Evolutionary conservation across 1,140 invertebrate species (phyloP), one percentile per base, ranked within the genome.

Genomic region (Diachasmimorpha longicaudata): DNA sequence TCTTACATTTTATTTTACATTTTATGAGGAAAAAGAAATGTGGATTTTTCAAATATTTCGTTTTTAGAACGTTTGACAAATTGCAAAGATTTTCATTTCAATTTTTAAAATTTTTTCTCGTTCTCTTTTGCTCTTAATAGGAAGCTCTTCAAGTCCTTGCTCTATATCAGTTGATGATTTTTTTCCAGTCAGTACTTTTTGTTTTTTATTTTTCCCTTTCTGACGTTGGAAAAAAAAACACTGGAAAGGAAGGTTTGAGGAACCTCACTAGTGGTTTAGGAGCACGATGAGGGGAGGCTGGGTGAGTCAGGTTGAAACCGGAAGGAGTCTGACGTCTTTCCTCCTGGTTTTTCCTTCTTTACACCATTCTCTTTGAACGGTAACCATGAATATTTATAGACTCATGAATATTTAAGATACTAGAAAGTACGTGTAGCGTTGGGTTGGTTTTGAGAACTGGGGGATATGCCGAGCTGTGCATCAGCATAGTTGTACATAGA

Each of bases 341-440:
- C 78, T 80, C 76, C 72, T 63, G 75, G 82, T 82, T 82, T 79
- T 80, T 78, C 77, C 79, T 79, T 80, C 79, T 79, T 80, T 80
- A 79, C 80, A 77, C 78, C 77, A 79, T 82, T 80, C 80, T 79
- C 81, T 81, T 80, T 81, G 79, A 80, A 79, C 77, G 76, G 39
- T 13, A 58, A 48, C 73, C 76, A 82, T 83, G 82, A 82, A 83
- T 83, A 83, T 83, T 83, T 83, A 83, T 79, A 76, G 70, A 46
- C 75, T 80, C 81, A 77, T 84, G 83, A 84, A 84, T 84, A 84
- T 84, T 84, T 82, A 84, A 78, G 77, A 80, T 80, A 77, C 81
- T 81, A 72, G 71, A 77, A 81, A 79, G 77, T 80, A 80, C 72
- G 73, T 78, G 79, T 79, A 81, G 74, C 37, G 58, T 76, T 66